These are phyloP conservation scores for Pentalonia nigronervosa DNA, from an alignment of 1,140 invertebrate species.

Conservation along the genomic window DNA sequence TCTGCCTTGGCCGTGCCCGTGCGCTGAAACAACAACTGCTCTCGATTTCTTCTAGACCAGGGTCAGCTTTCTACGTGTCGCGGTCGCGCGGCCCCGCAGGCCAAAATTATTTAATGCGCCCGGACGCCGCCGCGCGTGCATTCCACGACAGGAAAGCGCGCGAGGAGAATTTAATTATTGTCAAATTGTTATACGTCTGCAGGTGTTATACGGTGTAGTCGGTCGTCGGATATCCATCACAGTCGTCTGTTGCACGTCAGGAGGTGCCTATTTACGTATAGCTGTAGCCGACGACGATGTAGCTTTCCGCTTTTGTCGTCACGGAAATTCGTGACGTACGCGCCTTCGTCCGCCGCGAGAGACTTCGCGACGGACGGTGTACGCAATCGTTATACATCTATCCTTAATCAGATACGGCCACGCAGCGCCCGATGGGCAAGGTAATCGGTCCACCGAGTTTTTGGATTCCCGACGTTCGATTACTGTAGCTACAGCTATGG, in stretches of 20 bases:
- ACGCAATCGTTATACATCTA: background rate
- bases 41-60: conserved; percentile 32
- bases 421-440: no score
- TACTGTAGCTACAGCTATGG: no score
- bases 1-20: background rate
- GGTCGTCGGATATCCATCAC: background rate
- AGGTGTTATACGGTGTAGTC: background rate
- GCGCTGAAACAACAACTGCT: background rate
- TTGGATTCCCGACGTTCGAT: no score
- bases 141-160: background rate
- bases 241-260: background rate
- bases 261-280: background rate
- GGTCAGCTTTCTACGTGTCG: conserved; percentile 26
- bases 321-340: background rate
- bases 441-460: no score
- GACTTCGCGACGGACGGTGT: background rate
- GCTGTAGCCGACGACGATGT: background rate
- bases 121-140: background rate
- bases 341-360: background rate
- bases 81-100: background rate
- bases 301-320: background rate
- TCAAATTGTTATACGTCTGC: background rate
- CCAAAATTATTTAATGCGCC: background rate
- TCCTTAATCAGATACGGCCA: background rate
- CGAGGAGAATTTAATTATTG: background rate